Evolutionary conservation across 1,140 invertebrate genomes (phyloP), one percentile per base, ranked within the genome.

Genomic region (Eriosoma lanigerum): DNA sequence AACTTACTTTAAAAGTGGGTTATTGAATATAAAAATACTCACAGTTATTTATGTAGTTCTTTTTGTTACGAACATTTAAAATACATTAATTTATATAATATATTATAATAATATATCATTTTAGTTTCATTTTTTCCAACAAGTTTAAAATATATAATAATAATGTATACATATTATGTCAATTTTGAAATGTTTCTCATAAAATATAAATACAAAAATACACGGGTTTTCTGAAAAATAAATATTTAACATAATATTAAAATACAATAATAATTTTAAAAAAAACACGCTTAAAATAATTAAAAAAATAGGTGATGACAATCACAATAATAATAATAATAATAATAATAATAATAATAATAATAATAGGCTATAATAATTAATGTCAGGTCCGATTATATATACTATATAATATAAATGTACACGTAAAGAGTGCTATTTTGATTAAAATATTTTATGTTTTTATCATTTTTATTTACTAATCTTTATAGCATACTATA

Each of bases 151-250:
- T 46, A 46, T 68, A 70, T 70, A 50, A 68, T 68, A 68, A 46
- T 68, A 24, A 68, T 68, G 21, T 68, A 46, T 8, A n/a, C n/a
- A 17, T 13, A 66, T 66, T 29, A 32, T 62, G 13, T 64, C 32
- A 29, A 66, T 21, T 66, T 66, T 2, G 26, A 62, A 62, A 58
- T 62, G 38, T 68, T 48, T 32, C 21, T 26, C 64, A 48, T 68
- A 68, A 68, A 48, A 68, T 48, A 68, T 48, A 68, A 68, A 68
- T 68, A 68, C 38, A 68, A 68, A 68, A 68, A 68, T 46, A 68
- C 21, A 46, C 1, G 21, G 64, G 64, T 70, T 50, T 32, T 21
- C 24, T 24, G 46, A 50, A 70, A 70, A 70, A 70, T 70, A 70
- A 70, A 50, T 50, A 70, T 70, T 70, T 50, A 70, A 70, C 66